Evolutionary conservation across 2,113 vertebrate genomes (phyloP).

Genomic region (Alces alces): DNA sequence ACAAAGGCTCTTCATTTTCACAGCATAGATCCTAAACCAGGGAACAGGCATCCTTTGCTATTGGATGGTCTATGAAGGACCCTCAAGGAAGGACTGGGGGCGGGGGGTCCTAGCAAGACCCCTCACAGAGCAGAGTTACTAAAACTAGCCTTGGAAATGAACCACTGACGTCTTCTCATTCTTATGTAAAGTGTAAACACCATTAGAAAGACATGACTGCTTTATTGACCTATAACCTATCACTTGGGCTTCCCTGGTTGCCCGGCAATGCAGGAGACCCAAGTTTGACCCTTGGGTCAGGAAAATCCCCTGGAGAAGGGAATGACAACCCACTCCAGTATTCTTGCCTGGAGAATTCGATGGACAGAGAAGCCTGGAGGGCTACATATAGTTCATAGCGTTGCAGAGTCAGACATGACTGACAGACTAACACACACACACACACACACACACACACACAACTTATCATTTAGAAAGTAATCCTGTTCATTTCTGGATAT

Average conservation of each 20-base stretch:
- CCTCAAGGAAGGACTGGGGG: no score
- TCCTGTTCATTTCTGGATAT: background rate
- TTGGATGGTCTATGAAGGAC: accelerated
- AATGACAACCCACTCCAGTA: background rate
- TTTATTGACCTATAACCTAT: background rate
- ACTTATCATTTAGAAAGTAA: background rate
- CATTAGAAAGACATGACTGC: background rate
- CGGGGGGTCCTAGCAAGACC: accelerated
- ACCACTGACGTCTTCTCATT: background rate
- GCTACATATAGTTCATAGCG: background rate
- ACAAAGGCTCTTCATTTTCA: conserved; percentile 18
- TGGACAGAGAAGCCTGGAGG: background rate
- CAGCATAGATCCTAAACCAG: background rate
- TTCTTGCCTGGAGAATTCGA: background rate
- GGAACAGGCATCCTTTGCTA: background rate
- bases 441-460: background rate
- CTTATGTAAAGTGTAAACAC: background rate
- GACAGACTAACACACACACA: background rate
- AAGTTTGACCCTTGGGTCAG: background rate
- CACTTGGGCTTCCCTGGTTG: background rate
- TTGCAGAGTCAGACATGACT: background rate
- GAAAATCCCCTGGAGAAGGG: background rate
- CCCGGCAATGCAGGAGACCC: background rate
- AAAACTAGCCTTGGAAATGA: background rate
- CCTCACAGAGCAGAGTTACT: background rate